These are phyloP conservation scores for Manacus vitellinus DNA, from an alignment of 2,113 vertebrate species.

Conservation along the genomic window DNA sequence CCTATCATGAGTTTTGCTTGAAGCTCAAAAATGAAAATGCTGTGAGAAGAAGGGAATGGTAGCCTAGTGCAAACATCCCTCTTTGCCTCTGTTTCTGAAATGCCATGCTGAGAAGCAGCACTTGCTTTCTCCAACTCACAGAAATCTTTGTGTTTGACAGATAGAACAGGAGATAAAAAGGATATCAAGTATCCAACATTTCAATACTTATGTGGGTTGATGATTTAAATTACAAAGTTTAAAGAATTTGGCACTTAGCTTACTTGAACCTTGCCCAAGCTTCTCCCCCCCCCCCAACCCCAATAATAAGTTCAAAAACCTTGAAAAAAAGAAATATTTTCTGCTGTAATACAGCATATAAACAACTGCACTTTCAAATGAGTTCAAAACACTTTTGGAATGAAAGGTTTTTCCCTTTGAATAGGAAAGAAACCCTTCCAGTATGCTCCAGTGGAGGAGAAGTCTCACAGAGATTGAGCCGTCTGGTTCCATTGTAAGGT, in stretches of 20 bases:
- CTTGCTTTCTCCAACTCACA: background rate
- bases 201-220: background rate
- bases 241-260: background rate
- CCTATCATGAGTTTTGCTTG: background rate
- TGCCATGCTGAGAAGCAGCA: conserved; percentile 15
- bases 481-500: background rate
- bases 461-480: background rate
- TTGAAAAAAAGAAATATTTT: conserved; percentile 18
- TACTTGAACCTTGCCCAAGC: background rate
- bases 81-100: background rate
- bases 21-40: conserved; percentile 15
- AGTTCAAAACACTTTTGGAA: conserved; percentile 16
- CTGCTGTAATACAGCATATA: background rate
- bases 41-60: background rate
- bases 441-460: background rate
- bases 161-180: conserved; percentile 40
- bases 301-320: background rate
- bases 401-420: conserved; percentile 24
- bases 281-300: background rate
- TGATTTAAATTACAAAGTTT: conserved; percentile 39
- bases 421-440: background rate
- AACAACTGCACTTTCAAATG: background rate
- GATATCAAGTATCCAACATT: conserved; percentile 33
- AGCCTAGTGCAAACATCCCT: background rate
- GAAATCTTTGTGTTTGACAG: conserved; percentile 30